Evolutionary conservation across 1,140 invertebrate species (phyloP).

Genomic region (Nasonia giraulti): DNA sequence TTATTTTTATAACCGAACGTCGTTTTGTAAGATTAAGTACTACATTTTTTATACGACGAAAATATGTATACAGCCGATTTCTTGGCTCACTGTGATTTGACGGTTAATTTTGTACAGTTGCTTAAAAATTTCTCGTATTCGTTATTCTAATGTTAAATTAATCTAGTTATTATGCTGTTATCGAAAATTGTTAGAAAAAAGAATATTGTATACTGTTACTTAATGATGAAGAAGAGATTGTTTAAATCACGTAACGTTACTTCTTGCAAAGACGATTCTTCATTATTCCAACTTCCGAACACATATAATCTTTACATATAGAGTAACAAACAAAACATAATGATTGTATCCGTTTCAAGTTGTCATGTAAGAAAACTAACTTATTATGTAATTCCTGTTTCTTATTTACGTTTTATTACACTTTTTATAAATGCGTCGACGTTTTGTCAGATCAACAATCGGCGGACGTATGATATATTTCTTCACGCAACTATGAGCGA

Average conservation of each 20-base stretch:
- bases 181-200: constrained; percentile 48
- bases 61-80: constrained; percentile 20
- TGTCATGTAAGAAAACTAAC: neutral
- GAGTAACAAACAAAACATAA: constrained; percentile 2
- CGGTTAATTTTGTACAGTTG: constrained; percentile 46
- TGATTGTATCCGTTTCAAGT: constrained; percentile 21
- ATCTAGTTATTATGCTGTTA: constrained; percentile 47
- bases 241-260: constrained; percentile 33
- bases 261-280: constrained; percentile 37
- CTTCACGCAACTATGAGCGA: neutral
- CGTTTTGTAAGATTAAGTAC: constrained; percentile 44
- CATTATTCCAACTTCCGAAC: constrained; percentile 38
- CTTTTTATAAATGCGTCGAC: neutral
- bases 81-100: constrained; percentile 45
- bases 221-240: constrained; percentile 43
- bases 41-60: constrained; percentile 22
- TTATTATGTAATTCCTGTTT: constrained; percentile 17
- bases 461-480: neutral
- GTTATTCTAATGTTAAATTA: constrained; percentile 48
- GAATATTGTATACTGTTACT: constrained; percentile 51
- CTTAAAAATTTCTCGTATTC: constrained; percentile 46
- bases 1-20: constrained; percentile 41
- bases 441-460: neutral
- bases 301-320: constrained; percentile 4
- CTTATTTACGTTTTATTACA: constrained; percentile 32